A percentile compares a stretch with the other conserved stretches of the same genome.
These are phyloP conservation scores for Chymomyza fuscimana DNA, from an alignment of 2,888 invertebrate genomes.

Conservation along the genomic window DNA sequence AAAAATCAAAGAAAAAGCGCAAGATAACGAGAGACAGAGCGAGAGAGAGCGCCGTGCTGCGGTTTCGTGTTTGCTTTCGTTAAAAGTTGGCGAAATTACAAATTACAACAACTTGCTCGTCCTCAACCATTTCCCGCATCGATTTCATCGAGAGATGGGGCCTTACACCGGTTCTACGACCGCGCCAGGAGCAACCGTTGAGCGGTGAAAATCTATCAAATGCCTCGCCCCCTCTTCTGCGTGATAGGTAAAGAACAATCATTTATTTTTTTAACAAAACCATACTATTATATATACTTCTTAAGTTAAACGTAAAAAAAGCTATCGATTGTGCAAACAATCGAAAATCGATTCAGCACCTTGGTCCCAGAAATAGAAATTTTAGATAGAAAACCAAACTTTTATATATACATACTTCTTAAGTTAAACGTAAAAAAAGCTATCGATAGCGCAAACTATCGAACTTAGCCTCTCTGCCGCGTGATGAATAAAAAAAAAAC, in stretches of 20 bases:
- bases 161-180: constrained; percentile 98
- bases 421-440: too few relatives aligned
- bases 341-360: too few relatives aligned
- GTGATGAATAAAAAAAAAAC: too few relatives aligned
- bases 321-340: too few relatives aligned
- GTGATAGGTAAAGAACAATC: constrained; percentile 78
- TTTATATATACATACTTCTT: too few relatives aligned
- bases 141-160: constrained; percentile 98
- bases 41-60: constrained; percentile 1
- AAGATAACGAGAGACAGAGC: constrained; percentile 7
- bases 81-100: constrained; percentile 75
- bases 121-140: constrained; percentile 93
- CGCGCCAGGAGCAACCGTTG: constrained; percentile 95
- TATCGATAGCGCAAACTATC: too few relatives aligned
- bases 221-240: constrained; percentile 80
- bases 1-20: constrained; percentile 4
- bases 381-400: too few relatives aligned
- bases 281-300: too few relatives aligned
- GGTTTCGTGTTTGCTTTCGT: constrained; percentile 5
- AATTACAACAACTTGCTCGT: constrained; percentile 77
- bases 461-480: too few relatives aligned
- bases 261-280: not conserved
- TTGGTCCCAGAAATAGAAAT: too few relatives aligned
- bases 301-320: not conserved
- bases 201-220: constrained; percentile 81